Evolutionary conservation across 2,113 vertebrate genomes (phyloP).

Genomic region (Saguinus imperator): DNA sequence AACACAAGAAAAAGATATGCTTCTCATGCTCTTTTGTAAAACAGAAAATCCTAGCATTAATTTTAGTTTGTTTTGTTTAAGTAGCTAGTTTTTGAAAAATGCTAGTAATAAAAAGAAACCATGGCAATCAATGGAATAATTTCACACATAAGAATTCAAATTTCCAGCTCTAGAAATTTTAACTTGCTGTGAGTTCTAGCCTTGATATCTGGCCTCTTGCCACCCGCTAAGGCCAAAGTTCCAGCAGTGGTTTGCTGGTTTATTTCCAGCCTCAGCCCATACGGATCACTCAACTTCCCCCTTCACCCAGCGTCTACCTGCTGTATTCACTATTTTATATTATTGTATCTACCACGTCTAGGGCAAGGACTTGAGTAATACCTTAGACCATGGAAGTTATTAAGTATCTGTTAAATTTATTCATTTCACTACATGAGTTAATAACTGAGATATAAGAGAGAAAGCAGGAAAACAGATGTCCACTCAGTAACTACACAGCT

Average conservation of each 20-base stretch:
- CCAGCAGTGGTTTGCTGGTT: neutral
- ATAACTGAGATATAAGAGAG: neutral
- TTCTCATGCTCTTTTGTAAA: neutral
- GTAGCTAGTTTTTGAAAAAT: neutral
- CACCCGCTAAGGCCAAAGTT: neutral
- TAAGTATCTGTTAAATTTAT: neutral
- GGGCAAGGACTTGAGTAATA: neutral
- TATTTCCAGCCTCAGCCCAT: neutral
- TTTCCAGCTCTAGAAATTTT: slow-evolving; percentile 25
- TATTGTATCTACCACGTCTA: neutral
- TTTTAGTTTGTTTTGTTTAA: slow-evolving; percentile 14
- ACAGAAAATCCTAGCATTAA: neutral
- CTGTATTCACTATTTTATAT: neutral
- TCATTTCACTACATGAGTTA: neutral
- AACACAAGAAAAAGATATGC: neutral
- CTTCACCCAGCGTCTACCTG: neutral
- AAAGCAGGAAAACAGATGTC: neutral
- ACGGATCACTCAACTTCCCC: neutral
- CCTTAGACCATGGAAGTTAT: neutral
- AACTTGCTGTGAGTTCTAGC: neutral
- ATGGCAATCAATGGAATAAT: neutral
- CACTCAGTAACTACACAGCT: neutral
- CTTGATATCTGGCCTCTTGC: neutral
- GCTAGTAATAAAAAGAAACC: neutral
- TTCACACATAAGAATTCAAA: neutral